These are phyloP conservation scores for Sprattus sprattus DNA, from an alignment of 2,113 vertebrate genomes.

Conservation along the genomic window DNA sequence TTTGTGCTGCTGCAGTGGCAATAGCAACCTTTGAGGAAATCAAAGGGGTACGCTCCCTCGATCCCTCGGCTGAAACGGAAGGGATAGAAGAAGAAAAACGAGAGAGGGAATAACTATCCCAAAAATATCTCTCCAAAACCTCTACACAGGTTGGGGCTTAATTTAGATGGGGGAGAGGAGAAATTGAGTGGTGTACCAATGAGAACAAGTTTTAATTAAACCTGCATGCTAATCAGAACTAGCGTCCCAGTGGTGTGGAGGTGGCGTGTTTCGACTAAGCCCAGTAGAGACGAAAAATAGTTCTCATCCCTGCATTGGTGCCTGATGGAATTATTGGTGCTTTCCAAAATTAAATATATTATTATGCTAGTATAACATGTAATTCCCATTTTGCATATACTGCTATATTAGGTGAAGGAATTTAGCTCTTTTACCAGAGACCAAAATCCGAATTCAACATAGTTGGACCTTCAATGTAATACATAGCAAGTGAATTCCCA, in stretches of 20 bases:
- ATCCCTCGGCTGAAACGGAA: not conserved
- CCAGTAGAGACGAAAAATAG: constrained; percentile 24
- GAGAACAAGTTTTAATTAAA: constrained; percentile 42
- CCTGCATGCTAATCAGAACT: constrained; percentile 40
- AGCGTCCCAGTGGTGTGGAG: constrained; percentile 32
- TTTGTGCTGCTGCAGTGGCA: not conserved
- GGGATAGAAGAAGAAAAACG: not conserved
- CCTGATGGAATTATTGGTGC: constrained; percentile 24
- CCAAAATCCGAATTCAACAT: too few relatives aligned
- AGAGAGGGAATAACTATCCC: not conserved
- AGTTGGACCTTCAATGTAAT: too few relatives aligned
- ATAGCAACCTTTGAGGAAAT: not conserved
- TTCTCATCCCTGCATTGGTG: constrained; percentile 22
- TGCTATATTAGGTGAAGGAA: not conserved
- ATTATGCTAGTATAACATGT: not conserved
- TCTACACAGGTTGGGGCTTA: not conserved
- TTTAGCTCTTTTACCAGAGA: not conserved
- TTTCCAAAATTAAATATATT: constrained; percentile 28
- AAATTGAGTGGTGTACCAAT: constrained; percentile 21
- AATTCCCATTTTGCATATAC: not conserved
- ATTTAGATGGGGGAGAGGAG: not conserved
- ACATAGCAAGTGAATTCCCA: too few relatives aligned
- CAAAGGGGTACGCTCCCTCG: not conserved
- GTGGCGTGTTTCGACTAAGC: constrained; percentile 18
- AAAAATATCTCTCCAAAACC: not conserved